Evolutionary conservation across 1,140 invertebrate species (phyloP).

Genomic region (Oscheius sp.): DNA sequence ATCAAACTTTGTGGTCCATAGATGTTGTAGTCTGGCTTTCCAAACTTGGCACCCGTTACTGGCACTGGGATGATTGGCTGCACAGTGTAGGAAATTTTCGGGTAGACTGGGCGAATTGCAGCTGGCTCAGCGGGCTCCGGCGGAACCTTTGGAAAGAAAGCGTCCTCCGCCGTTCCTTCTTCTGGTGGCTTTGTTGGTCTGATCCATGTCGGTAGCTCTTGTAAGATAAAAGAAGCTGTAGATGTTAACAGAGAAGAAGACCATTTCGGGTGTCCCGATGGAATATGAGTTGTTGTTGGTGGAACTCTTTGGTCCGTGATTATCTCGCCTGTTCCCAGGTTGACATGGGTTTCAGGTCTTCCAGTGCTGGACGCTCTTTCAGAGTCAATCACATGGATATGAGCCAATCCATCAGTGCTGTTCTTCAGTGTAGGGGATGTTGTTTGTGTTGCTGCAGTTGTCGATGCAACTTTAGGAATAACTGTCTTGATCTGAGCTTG

Average conservation of each 20-base stretch:
- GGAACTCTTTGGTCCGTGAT: not conserved
- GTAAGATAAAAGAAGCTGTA: not conserved
- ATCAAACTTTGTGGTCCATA: not conserved
- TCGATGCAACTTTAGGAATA: not conserved
- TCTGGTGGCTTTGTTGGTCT: not conserved
- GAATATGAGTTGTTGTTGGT: not conserved
- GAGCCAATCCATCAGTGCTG: not conserved
- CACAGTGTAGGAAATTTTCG: not conserved
- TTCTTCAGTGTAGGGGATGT: not conserved
- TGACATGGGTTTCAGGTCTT: not conserved
- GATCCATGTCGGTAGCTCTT: not conserved
- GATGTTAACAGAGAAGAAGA: too few species aligned
- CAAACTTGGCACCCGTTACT: not conserved
- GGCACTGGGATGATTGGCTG: not conserved
- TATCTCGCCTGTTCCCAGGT: conserved; percentile 9
- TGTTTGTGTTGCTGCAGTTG: not conserved
- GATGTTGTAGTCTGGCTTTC: not conserved
- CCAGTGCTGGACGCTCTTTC: not conserved
- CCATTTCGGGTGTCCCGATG: too few species aligned
- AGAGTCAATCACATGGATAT: not conserved
- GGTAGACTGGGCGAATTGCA: not conserved
- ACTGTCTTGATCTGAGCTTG: not conserved
- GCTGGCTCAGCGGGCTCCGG: not conserved
- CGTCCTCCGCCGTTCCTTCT: not conserved
- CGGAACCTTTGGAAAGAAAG: not conserved